Evolutionary conservation across 2,113 vertebrate genomes (phyloP), one percentile per base, ranked within the genome.

Genomic region (Bujurquina vittata): DNA sequence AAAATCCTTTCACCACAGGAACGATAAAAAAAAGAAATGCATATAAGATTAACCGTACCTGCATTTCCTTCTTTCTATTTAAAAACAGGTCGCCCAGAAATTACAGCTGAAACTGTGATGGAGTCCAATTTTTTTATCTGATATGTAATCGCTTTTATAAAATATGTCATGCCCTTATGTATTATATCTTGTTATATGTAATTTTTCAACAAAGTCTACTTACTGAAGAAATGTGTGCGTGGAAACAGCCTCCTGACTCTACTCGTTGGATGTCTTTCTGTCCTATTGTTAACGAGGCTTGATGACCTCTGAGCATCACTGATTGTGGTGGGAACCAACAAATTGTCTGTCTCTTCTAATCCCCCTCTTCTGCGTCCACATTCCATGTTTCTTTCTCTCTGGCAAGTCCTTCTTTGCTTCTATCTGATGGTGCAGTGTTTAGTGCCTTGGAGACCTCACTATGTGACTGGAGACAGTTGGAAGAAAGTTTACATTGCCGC

Each of bases 261-360:
- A 22, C 23, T 33, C 52, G n/a, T 72, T 63, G 31, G 15, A 52
- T 40, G 83, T 63, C 75, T 63, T 46, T 23, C 61, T 65, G 62
- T 80, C 8, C 20, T n/a, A 57, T 57, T 55, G 22, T 74, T 75
- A 86, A 75, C 20, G 14, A 80, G 29, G 72, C 73, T 61, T 29
- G 58, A 74, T 55, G 69, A 65, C 62, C 77, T 73, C 84, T 73
- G 60, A 84, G 63, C 73, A 81, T 37, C 61, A 18, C 58, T 83
- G 85, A 84, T 72, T 86, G 80, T 59, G 33, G 56, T 76, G 80
- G 77, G 75, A 56, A 81, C 75, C 59, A 80, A 60, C 56, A 20
- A 84, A 90, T 82, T 80, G 79, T 85, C 80, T 84, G 85, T 87
- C 85, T 87, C 76, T 81, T 80, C 57, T 54, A 59, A 87, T 89